A percentile compares a stretch with the other conserved stretches of the same genome.
Evolutionary conservation across 2,113 vertebrate species (phyloP).

Genomic region (Paradoxurus hermaphroditus): DNA sequence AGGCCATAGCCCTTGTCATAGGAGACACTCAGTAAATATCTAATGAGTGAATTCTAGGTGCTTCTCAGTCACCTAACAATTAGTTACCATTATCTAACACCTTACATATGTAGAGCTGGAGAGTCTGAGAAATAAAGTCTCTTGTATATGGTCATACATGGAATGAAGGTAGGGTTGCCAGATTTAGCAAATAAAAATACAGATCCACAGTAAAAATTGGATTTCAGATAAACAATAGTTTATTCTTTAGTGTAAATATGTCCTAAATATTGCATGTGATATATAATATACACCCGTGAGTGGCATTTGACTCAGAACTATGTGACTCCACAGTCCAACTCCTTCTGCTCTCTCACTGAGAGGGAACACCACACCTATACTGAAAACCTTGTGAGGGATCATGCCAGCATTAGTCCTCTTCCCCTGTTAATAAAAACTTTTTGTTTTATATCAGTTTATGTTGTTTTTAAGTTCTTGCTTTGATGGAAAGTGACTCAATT

Average conservation of each 20-base stretch:
- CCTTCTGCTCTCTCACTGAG: not conserved
- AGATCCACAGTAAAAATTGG: not conserved
- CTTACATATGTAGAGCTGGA: not conserved
- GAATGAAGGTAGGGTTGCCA: not conserved
- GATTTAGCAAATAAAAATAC: not conserved
- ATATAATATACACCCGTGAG: not conserved
- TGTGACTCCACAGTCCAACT: not conserved
- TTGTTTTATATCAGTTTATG: not conserved
- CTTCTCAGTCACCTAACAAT: not conserved
- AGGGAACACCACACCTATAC: not conserved
- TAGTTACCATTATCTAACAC: not conserved
- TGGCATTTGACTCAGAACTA: not conserved
- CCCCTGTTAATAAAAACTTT: not conserved
- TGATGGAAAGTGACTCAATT: not conserved
- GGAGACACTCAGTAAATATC: not conserved
- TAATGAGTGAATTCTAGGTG: not conserved
- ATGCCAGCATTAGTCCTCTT: not conserved
- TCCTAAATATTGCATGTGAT: not conserved
- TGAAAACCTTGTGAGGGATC: not conserved
- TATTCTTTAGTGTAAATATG: not conserved
- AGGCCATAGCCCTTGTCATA: not conserved
- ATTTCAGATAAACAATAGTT: not conserved
- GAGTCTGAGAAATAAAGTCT: not conserved
- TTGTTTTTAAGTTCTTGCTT: not conserved
- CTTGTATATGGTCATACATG: not conserved